Base-by-base conservation (phyloP, 2,113 vertebrate species). In the Catharus fuscescens region DNA sequence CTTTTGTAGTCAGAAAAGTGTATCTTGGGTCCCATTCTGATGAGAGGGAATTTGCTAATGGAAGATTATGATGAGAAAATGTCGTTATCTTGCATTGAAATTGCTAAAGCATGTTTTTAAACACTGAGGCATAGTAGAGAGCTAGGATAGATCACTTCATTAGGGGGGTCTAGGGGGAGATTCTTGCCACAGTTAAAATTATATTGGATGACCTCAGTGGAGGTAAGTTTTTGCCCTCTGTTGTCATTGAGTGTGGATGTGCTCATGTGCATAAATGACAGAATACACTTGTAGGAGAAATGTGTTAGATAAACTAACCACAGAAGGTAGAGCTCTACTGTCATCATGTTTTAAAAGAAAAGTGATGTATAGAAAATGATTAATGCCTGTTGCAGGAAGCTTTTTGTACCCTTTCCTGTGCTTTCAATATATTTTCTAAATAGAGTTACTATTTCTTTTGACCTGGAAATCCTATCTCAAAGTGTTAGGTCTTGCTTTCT, bases 401-500 rank as follows among this genome's bases (percentile, higher is more conserved):
- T 70, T 81, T 96, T 71, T 3, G 2, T 78, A 34, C 18, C 10
- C 7, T 67, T 85, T 90, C 5, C 29, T 10, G 2, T 57, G 71
- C 47, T 91, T 88, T 44, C 62, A 65, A 56, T 69, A 23, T 28
- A 10, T 80, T 82, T 80, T 31, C 31, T 59, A 91, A 95, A 65
- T 54, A 16, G 62, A 80, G 6, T 18, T 66, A 18, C 32, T 73
- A 14, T 77, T 76, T 88, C 40, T 91, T 91, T 66, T 87, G 73
- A 76, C 57, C 50, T 92, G 36, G 23, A 76, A 78, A 87, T 18
- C 19, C 26, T 60, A 31, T 61, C 52, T 94, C 2, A 1, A 52
- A 60, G 8, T 87, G 47, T 81, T 81, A 71, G 57, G 77, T 86
- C 40, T 93, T 95, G 25, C 48, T 95, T 88, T 47, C 24, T 76